phyloP scores from a whole-genome alignment of 2,113 vertebrate genomes.

The Microtus ochrogaster region DNA sequence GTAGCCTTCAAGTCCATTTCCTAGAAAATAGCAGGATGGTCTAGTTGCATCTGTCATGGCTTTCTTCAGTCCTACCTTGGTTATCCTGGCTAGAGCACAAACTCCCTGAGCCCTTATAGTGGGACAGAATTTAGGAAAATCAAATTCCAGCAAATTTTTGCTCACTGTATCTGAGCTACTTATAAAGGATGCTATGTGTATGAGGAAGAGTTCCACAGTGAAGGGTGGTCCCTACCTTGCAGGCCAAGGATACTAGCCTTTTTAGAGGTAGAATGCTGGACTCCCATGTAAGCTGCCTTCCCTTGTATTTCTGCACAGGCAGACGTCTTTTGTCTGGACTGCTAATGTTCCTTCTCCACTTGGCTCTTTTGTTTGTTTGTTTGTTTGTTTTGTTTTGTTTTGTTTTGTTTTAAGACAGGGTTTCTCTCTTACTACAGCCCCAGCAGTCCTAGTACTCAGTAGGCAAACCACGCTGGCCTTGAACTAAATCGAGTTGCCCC shows the following conservation, averaged over 20 bases:
- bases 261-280: conserved; percentile 12
- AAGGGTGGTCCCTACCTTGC: background rate
- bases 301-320: background rate
- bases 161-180: background rate
- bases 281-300: background rate
- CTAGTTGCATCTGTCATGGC: background rate
- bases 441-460: background rate
- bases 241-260: background rate
- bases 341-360: conserved; percentile 30
- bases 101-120: background rate
- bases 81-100: background rate
- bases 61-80: background rate
- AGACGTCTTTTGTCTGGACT: background rate
- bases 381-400: background rate
- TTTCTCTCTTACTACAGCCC: background rate
- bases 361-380: background rate
- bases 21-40: background rate
- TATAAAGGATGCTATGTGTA: background rate
- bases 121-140: background rate
- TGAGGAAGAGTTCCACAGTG: background rate
- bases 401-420: background rate
- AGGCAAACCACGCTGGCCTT: background rate
- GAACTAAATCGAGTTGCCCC: background rate
- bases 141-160: conserved; percentile 37
- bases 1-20: background rate